These are phyloP conservation scores for Oryctes rhinoceros DNA, from an alignment of 1,140 invertebrate genomes.

Conservation along the genomic window DNA sequence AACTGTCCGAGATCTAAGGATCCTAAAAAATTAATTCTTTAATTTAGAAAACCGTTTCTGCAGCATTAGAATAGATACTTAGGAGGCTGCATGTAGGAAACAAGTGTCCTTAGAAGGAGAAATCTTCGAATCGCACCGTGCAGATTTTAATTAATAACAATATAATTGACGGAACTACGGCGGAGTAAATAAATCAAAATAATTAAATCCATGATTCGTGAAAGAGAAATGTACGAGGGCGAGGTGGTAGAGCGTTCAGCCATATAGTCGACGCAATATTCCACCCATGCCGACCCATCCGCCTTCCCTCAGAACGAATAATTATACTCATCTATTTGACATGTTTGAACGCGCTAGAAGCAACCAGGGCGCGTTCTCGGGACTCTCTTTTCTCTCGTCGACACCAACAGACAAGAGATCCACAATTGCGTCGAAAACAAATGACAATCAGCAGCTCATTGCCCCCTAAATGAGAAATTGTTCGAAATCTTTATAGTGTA, in stretches of 20 bases:
- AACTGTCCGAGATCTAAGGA: no score
- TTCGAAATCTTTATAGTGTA: conserved; percentile 57
- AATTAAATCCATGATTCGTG: conserved; percentile 36
- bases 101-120: background rate
- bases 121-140: background rate
- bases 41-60: no score
- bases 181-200: conserved; percentile 40
- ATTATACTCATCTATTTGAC: conserved; percentile 52
- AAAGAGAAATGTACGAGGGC: background rate
- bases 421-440: conserved; percentile 58
- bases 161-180: conserved; percentile 17
- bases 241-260: background rate
- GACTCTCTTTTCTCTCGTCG: conserved; percentile 15
- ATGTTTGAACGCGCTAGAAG: conserved; percentile 53
- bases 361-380: background rate
- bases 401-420: conserved; percentile 51
- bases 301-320: conserved; percentile 43
- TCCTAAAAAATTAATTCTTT: no score
- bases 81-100: no score
- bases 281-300: background rate
- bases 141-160: conserved; percentile 16
- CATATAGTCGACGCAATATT: background rate
- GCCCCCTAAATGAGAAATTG: conserved; percentile 58
- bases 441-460: conserved; percentile 58
- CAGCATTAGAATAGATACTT: no score